Evolutionary conservation across 1,140 invertebrate genomes (phyloP).

Genomic region (Leptinotarsa texana): DNA sequence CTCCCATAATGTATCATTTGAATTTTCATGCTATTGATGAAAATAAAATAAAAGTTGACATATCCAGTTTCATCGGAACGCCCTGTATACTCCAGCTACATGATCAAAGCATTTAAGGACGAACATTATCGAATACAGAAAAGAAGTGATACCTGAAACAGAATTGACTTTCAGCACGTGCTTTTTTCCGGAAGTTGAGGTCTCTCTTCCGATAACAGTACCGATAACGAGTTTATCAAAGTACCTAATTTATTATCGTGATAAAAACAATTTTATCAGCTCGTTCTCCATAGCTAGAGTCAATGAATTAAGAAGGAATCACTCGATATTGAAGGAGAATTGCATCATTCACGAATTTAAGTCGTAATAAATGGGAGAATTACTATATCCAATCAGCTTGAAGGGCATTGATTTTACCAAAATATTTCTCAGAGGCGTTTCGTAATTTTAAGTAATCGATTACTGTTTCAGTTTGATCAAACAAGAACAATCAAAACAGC

Average conservation of each 20-base stretch:
- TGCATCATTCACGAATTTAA: not conserved
- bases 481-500: too few relatives aligned
- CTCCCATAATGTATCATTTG: too few relatives aligned
- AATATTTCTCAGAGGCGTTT: too few relatives aligned
- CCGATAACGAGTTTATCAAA: not conserved
- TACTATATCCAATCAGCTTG: too few relatives aligned
- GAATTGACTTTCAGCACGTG: not conserved
- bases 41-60: too few relatives aligned
- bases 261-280: not conserved
- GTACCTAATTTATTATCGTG: not conserved
- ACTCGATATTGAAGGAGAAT: slow-evolving; percentile 1
- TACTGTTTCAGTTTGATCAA: too few relatives aligned
- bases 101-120: not conserved
- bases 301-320: not conserved
- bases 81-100: not conserved
- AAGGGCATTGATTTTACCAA: too few relatives aligned
- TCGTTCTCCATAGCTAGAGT: not conserved
- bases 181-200: not conserved
- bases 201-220: not conserved
- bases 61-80: not conserved
- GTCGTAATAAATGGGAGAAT: too few relatives aligned
- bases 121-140: not conserved
- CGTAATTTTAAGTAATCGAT: too few relatives aligned
- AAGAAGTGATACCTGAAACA: not conserved
- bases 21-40: too few relatives aligned